Percentiles rank a stretch among this genome's conserved stretches.
These are phyloP conservation scores for Mesorhabditis belari DNA, from an alignment of 2,888 invertebrate genomes.

Conservation along the genomic window DNA sequence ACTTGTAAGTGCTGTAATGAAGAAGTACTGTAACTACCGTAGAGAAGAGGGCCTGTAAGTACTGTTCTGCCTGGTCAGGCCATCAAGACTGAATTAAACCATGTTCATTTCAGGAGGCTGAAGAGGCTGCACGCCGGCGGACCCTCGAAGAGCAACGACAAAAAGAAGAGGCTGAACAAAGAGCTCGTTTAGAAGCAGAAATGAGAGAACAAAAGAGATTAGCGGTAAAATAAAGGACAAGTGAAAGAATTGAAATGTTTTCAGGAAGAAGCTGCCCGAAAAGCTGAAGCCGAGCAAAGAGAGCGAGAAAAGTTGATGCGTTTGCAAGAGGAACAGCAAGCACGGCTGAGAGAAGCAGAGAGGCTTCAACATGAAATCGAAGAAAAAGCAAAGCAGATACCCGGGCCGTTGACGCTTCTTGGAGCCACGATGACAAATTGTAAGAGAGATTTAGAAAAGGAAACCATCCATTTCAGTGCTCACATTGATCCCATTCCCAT, in stretches of 20 bases:
- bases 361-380: background rate
- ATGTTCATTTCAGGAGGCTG: background rate
- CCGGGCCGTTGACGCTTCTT: slow-evolving; percentile 3
- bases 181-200: background rate
- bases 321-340: background rate
- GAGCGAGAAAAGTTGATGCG: background rate
- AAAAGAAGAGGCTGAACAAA: background rate
- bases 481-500: slow-evolving; percentile 5
- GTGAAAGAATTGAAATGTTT: no score
- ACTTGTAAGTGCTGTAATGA: no score
- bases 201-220: background rate
- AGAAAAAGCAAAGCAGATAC: background rate
- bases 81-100: no score
- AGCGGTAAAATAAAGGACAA: no score
- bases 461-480: slow-evolving; percentile 2
- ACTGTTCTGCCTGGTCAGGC: no score
- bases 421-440: slow-evolving; percentile 6
- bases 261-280: background rate
- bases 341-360: background rate
- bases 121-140: background rate
- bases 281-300: background rate
- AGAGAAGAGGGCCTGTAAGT: no score
- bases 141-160: background rate
- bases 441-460: background rate
- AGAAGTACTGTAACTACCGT: no score